These are phyloP conservation scores for Antheraea yamamai DNA, from an alignment of 2,888 invertebrate species.

Conservation along the genomic window DNA sequence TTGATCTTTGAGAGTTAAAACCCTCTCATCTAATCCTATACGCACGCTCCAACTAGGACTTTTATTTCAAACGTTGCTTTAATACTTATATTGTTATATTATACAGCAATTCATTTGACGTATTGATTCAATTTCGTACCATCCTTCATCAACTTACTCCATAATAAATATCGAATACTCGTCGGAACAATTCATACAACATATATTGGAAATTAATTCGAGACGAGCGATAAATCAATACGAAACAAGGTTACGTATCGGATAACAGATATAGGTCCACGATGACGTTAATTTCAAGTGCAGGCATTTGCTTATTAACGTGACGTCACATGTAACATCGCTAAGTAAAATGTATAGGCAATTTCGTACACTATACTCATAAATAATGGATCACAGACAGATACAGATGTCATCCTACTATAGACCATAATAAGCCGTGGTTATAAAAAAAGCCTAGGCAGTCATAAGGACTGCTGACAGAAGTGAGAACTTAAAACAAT, in stretches of 20 bases:
- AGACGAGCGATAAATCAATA: background rate
- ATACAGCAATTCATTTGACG: background rate
- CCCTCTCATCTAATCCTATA: too few species aligned
- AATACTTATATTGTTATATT: background rate
- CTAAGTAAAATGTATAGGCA: background rate
- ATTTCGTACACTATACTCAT: too few species aligned
- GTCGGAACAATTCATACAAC: background rate
- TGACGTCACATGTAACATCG: background rate
- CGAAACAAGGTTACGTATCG: background rate
- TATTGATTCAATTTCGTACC: background rate
- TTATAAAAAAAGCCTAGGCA: too few species aligned
- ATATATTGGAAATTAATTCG: background rate
- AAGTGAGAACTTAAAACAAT: too few species aligned
- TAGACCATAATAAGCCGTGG: too few species aligned
- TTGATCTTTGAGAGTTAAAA: too few species aligned
- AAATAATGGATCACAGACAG: too few species aligned
- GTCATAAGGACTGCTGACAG: too few species aligned
- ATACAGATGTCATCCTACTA: too few species aligned
- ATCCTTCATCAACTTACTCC: background rate
- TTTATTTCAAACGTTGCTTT: too few species aligned
- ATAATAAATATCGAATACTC: background rate
- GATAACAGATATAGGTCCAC: background rate
- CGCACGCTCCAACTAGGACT: too few species aligned
- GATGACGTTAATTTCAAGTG: background rate
- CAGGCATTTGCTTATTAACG: background rate